Base-by-base conservation (phyloP, 2,113 vertebrate genomes). In the Morone chrysops region DNA sequence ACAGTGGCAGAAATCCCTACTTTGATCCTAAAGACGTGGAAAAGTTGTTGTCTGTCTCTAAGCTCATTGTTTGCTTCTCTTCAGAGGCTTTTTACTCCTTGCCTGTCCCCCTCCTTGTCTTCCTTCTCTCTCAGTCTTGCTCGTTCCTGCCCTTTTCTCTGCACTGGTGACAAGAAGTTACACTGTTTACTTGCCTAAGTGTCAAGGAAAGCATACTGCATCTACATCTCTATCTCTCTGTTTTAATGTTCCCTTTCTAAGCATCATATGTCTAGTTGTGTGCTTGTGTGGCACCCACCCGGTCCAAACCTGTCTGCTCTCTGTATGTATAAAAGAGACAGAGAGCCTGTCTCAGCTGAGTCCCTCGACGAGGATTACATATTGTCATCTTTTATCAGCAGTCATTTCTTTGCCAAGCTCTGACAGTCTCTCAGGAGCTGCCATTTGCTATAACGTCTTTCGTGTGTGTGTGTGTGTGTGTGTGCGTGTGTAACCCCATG, bases 321-420 rank as follows among this genome's bases (percentile, higher is more conserved):
- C 68, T 82, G 73, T 74, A 77, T 75, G 75, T 77, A 66, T 81
- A n/a, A 70, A 82, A 75, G 56, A 82, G 78, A 82, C 61, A 84
- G 70, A 71, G 70, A 70, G 87, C 22, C 65, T 75, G 78, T 84
- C 78, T 85, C 54, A 81, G 65, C 60, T 31, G 51, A 83, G 84
- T 91, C 86, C 78, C 87, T 67, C 50, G 75, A 87, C 25, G 41
- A 84, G 84, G 86, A 89, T 90, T 86, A 87, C 83, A 91, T 89
- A 81, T 82, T 86, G 88, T 91, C 87, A 86, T 88, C 82, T 89
- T 91, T 88, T 90, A 89, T 92, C 91, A 88, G 82, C 77, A 68
- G 60, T 75, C 74, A 67, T 83, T 82, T 84, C 83, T 83, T 76
- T 83, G 78, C 81, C 62, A 75, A 79, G 82, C 83, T 84, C 74